These are phyloP conservation scores for Ephydatia muelleri DNA, from an alignment of 37 sponge, comb jelly and placozoan species.

Conservation along the genomic window DNA sequence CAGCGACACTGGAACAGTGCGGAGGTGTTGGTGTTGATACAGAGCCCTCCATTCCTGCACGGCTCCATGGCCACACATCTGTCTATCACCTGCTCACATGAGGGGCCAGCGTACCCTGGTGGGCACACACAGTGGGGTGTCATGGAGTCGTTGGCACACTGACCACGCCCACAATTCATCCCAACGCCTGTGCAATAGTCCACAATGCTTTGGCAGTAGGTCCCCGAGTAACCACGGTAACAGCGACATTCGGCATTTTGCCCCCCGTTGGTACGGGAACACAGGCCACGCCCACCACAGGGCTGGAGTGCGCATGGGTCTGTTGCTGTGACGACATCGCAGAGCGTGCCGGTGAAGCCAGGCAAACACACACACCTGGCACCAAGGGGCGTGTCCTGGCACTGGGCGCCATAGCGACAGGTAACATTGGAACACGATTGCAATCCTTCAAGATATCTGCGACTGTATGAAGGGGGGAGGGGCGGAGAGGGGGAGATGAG, in stretches of 20 bases:
- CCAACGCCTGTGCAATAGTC: constrained; percentile 18
- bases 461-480: constrained; percentile 12
- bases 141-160: neutral
- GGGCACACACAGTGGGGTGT: neutral
- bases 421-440: constrained; percentile 12
- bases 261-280: constrained; percentile 8
- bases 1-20: constrained; percentile 27
- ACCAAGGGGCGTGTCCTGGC: constrained; percentile 13
- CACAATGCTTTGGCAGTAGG: neutral
- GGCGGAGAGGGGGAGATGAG: neutral
- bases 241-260: constrained; percentile 10
- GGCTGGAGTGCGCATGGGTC: constrained; percentile 10
- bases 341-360: constrained; percentile 28
- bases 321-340: neutral
- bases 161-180: constrained; percentile 5
- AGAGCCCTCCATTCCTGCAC: constrained; percentile 23
- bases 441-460: constrained; percentile 1
- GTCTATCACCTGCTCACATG: neutral
- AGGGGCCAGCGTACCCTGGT: neutral
- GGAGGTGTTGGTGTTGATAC: neutral
- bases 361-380: constrained; percentile 35
- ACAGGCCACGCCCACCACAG: constrained; percentile 8
- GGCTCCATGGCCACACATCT: constrained; percentile 10
- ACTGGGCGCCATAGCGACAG: constrained; percentile 49
- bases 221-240: constrained; percentile 13